Conservation (phyloP, 2,888 invertebrate species). For the Lycocerus yunnanus region DNA sequence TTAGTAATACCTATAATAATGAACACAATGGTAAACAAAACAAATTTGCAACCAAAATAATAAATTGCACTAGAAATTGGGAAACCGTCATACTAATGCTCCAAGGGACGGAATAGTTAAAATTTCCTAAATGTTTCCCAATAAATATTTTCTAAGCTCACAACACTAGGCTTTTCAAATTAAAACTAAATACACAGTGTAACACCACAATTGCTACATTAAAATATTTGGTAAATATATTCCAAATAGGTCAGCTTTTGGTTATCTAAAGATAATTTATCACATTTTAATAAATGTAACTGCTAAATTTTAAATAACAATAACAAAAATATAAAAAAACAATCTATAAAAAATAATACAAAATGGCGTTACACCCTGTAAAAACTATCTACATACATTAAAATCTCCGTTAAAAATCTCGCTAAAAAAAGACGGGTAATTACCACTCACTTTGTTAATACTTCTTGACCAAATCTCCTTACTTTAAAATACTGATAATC, state of each 20-base stretch:
- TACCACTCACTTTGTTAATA: background rate
- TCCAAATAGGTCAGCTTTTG: background rate
- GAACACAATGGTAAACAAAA: slow-evolving; percentile 1
- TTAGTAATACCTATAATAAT: background rate
- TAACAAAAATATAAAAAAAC: background rate
- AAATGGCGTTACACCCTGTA: background rate
- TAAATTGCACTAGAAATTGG: background rate
- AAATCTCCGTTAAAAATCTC: background rate
- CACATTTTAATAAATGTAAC: background rate
- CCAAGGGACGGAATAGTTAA: background rate
- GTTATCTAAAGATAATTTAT: background rate
- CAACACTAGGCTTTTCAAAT: background rate
- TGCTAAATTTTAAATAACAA: background rate
- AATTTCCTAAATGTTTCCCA: background rate
- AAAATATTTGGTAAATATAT: background rate
- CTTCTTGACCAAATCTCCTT: background rate
- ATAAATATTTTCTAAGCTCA: background rate
- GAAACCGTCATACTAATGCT: background rate
- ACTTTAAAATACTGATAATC: background rate
- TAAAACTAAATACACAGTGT: background rate
- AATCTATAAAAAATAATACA: background rate
- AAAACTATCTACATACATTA: background rate
- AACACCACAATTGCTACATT: background rate
- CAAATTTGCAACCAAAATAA: background rate
- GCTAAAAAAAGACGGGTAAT: background rate